Conservation (phyloP, 2,797 vertebrate species). For the Phyllotis vaccarum region DNA sequence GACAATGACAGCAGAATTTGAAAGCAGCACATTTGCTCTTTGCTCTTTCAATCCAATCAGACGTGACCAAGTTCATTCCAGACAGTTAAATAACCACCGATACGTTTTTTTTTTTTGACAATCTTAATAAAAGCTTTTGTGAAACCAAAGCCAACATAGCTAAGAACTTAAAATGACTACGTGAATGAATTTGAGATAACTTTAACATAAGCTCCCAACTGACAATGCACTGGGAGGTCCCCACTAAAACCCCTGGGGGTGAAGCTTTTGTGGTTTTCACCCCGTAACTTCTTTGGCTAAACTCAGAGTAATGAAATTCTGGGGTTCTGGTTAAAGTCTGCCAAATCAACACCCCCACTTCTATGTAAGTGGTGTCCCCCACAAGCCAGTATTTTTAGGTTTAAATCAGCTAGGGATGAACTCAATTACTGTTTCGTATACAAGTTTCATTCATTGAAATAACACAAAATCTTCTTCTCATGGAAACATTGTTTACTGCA, state of each 20-base stretch:
- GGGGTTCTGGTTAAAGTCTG: background rate
- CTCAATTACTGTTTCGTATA: background rate
- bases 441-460: background rate
- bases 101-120: background rate
- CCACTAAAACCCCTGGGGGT: background rate
- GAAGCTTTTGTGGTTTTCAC: background rate
- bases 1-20: constrained; percentile 55
- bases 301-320: background rate
- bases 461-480: constrained; percentile 13
- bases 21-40: constrained; percentile 44
- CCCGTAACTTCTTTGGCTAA: background rate
- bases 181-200: background rate
- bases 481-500: background rate
- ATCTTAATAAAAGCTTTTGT: constrained; percentile 1
- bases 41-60: constrained; percentile 57
- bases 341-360: background rate
- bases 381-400: background rate
- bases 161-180: background rate
- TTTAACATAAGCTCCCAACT: background rate
- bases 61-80: background rate
- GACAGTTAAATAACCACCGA: background rate
- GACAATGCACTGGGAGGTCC: background rate
- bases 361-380: background rate
- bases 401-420: background rate
- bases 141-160: background rate